Conservation (phyloP, 2,797 vertebrate species). For the Chiloscyllium punctatum region DNA sequence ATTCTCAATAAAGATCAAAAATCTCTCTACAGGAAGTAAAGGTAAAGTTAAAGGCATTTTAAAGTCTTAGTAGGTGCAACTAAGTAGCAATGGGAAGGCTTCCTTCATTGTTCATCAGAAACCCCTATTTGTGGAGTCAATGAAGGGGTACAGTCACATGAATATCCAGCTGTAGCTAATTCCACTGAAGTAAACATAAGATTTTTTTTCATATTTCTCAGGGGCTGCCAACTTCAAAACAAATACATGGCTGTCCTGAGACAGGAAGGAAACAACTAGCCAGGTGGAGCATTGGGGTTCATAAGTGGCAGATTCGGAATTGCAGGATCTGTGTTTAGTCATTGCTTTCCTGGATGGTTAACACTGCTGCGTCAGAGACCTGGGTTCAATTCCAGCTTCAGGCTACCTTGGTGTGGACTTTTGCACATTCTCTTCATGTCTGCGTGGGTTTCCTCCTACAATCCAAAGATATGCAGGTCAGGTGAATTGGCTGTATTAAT, state of each 20-base stretch:
- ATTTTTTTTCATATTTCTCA: background rate
- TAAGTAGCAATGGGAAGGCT: background rate
- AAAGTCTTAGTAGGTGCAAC: background rate
- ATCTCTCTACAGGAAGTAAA: background rate
- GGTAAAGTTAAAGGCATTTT: background rate
- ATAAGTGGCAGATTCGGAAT: too few relatives aligned
- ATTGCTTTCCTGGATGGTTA: too few relatives aligned
- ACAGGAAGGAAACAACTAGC: background rate
- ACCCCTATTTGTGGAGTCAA: background rate
- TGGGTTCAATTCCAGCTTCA: too few relatives aligned
- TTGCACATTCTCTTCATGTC: too few relatives aligned
- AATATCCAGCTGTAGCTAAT: background rate
- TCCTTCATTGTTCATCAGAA: background rate
- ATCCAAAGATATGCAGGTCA: too few relatives aligned
- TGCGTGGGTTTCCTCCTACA: too few relatives aligned
- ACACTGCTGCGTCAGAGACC: too few relatives aligned
- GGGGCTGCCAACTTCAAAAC: background rate
- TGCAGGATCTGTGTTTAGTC: too few relatives aligned
- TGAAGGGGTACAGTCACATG: background rate
- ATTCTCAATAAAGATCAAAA: background rate
- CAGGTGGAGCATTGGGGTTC: too few relatives aligned
- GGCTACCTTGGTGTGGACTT: too few relatives aligned
- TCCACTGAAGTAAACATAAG: background rate
- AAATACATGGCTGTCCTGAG: background rate
- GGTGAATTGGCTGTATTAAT: too few relatives aligned